Evolutionary conservation across 2,113 vertebrate species (phyloP).

Genomic region (Scomber colias): DNA sequence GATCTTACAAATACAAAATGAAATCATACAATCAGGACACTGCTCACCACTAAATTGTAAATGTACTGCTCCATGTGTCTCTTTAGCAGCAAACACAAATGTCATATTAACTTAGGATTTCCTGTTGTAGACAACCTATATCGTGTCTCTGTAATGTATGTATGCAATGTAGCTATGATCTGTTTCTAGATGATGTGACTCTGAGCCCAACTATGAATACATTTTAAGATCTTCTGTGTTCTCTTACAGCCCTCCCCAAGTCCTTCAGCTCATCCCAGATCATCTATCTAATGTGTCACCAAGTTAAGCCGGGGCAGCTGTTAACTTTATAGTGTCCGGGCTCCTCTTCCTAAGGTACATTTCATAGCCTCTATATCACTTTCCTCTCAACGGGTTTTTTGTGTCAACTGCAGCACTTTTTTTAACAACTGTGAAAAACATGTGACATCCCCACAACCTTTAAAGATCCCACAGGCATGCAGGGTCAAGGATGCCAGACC

Average conservation of each 20-base stretch:
- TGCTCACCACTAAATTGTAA: background rate
- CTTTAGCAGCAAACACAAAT: background rate
- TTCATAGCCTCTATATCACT: constrained; percentile 41
- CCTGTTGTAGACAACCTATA: background rate
- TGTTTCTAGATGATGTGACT: background rate
- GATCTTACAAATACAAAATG: background rate
- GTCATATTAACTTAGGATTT: background rate
- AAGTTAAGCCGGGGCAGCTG: constrained; percentile 32
- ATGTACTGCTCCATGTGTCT: no score
- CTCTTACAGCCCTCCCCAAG: background rate
- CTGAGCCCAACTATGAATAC: background rate
- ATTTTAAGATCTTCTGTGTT: background rate
- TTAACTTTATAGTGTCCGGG: constrained; percentile 38
- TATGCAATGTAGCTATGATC: background rate
- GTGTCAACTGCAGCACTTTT: constrained; percentile 34
- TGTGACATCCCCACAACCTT: constrained; percentile 18
- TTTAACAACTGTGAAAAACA: constrained; percentile 30
- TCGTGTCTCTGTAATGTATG: background rate
- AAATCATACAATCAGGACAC: background rate
- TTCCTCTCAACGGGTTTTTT: constrained; percentile 30
- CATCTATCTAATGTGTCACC: constrained; percentile 7
- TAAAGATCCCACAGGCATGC: background rate
- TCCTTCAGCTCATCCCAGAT: background rate
- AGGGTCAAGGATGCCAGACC: background rate
- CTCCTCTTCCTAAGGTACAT: constrained; percentile 32